Evolutionary conservation across 2,888 invertebrate species (phyloP).

Genomic region (Chamaedrilus cognettii): DNA sequence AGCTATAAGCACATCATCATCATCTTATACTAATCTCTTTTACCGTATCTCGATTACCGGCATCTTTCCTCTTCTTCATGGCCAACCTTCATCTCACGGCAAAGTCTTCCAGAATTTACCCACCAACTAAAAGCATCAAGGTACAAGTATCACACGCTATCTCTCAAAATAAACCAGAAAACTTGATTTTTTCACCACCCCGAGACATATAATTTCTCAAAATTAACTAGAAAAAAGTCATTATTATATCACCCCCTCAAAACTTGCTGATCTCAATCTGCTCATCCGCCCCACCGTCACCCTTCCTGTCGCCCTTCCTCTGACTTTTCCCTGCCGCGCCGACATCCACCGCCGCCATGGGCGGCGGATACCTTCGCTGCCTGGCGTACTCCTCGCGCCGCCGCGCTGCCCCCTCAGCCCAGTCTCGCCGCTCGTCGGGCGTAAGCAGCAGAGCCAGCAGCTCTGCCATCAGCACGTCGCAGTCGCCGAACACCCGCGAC

Average conservation of each 20-base stretch:
- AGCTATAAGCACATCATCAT: too few relatives aligned
- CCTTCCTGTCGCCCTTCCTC: too few relatives aligned
- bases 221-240: neutral
- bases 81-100: too few relatives aligned
- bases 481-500: constrained; percentile 44
- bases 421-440: constrained; percentile 34
- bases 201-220: neutral
- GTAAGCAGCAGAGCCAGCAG: constrained; percentile 40
- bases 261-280: neutral
- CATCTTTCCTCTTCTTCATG: too few relatives aligned
- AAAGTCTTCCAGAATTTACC: too few relatives aligned
- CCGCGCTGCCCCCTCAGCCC: constrained; percentile 38
- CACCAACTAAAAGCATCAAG: too few relatives aligned
- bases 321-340: neutral
- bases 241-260: neutral
- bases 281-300: too few relatives aligned
- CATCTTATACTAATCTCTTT: too few relatives aligned
- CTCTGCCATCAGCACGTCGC: constrained; percentile 43
- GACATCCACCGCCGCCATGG: neutral
- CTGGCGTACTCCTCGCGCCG: constrained; percentile 25
- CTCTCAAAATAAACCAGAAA: too few relatives aligned
- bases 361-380: constrained; percentile 17
- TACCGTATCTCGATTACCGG: too few relatives aligned
- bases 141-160: too few relatives aligned
- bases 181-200: too few relatives aligned